These are phyloP conservation scores for Bubalus kerabau DNA, from an alignment of 2,113 vertebrate genomes.

Conservation along the genomic window DNA sequence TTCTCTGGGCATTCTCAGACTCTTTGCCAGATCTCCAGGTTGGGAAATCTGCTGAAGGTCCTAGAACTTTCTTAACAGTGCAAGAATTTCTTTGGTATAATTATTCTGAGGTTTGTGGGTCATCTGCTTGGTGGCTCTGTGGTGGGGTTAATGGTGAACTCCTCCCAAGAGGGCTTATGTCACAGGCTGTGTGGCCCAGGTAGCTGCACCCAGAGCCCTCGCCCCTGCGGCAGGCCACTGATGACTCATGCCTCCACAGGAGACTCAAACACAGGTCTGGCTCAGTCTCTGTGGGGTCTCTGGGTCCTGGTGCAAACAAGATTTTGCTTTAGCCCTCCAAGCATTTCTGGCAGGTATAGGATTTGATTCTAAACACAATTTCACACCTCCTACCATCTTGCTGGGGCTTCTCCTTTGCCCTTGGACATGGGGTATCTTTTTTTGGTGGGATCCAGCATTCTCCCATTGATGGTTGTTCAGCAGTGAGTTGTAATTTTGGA, in stretches of 20 bases:
- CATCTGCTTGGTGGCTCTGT: neutral
- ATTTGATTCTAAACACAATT: rapidly evolving
- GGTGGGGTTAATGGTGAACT: neutral
- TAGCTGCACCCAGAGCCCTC: neutral
- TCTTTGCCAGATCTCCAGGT: neutral
- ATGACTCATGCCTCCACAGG: rapidly evolving
- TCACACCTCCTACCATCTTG: neutral
- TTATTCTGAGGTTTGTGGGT: neutral
- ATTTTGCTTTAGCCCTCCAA: neutral
- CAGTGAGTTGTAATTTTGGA: neutral
- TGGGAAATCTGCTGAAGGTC: neutral
- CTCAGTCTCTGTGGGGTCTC: neutral
- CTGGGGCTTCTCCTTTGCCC: neutral
- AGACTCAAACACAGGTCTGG: neutral
- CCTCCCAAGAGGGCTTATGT: neutral
- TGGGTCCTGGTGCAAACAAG: neutral
- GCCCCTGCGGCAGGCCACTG: neutral
- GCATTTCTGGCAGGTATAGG: neutral
- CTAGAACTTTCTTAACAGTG: neutral
- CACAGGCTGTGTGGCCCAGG: neutral
- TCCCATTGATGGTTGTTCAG: neutral
- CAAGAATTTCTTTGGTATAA: neutral
- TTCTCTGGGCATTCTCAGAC: neutral
- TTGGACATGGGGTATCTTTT: neutral
- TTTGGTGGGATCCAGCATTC: neutral